Base-by-base conservation (phyloP, 1,140 invertebrate species). In the Harlomillsia oculata region DNA sequence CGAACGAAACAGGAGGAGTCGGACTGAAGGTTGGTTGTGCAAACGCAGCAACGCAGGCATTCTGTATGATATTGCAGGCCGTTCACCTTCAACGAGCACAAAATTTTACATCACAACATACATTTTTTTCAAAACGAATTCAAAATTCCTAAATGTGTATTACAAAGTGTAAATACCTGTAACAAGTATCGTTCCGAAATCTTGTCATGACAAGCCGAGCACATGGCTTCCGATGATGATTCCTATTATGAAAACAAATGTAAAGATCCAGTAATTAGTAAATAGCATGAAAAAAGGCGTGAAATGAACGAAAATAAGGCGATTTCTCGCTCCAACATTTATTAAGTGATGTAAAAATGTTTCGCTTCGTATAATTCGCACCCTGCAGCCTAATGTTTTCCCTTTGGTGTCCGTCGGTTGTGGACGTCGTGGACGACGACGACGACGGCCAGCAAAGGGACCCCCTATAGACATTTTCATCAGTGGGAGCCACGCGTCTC, bases 1-100 rank as follows among this genome's bases (percentile, higher is more conserved):
- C 60, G 52, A 30, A 65, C 59, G 28, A 67, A 67, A 34, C 65
- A 67, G 36, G 61, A 64, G 14, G 59, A 58, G 16, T 65, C 63
- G 30, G 65, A 63, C 34, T 63, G 61, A n/a, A 67, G 49, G 14
- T 55, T 60, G 11, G 45, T 46, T 26, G 46, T 30, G 40, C 65
- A 67, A 23, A 57, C 53, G 21, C 20, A 53, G 53, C 65, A 67
- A 23, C 63, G 49, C n/a, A 67, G 53, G 41, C 65, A 67, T 18
- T 65, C 63, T 6, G 60, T 58, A 41, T 67, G 65, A 54, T 65
- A 67, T 14, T 54, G 56, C 20, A 62, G 39, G 5, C 60, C 60
- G 40, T 62, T 62, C 13, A 62, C 60, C 56, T 62, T 25, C 9
- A 9, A 32, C n/a, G 6, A 39, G 45, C 5, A 14, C 9, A 11